Conservation (phyloP, 1,140 invertebrate species). For the Brachionus rubens region DNA sequence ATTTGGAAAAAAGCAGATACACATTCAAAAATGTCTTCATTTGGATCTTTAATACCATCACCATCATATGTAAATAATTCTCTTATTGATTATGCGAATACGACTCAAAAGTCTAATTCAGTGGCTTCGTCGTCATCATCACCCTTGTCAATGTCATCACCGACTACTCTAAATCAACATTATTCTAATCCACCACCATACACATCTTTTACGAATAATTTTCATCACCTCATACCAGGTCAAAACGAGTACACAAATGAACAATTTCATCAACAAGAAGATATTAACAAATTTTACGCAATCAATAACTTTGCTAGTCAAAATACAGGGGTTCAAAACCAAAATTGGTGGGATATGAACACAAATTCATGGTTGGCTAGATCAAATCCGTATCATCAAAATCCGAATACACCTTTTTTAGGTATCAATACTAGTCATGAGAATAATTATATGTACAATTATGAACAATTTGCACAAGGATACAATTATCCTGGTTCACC, state of each 20-base stretch:
- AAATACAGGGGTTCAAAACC: background rate
- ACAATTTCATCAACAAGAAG: background rate
- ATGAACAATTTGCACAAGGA: background rate
- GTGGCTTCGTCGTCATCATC: background rate
- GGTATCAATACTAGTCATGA: background rate
- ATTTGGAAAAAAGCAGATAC: conserved; percentile 24
- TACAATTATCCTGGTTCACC: background rate
- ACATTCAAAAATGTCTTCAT: conserved; percentile 23
- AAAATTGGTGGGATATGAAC: conserved; percentile 27
- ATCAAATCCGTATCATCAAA: background rate
- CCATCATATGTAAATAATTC: background rate
- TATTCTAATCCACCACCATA: background rate
- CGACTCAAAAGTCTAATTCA: background rate
- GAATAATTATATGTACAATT: background rate
- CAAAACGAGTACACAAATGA: background rate
- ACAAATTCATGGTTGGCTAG: conserved; percentile 11
- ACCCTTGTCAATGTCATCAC: background rate
- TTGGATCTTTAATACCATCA: background rate
- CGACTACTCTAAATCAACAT: background rate
- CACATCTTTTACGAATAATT: background rate
- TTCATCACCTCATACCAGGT: background rate
- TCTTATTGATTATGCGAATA: background rate
- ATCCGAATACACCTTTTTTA: background rate
- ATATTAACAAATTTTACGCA: conserved; percentile 4
- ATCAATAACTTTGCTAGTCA: background rate